Evolutionary conservation across 2,113 vertebrate species (phyloP), one percentile per base, ranked within the genome.

Genomic region (Colinus virginianus): DNA sequence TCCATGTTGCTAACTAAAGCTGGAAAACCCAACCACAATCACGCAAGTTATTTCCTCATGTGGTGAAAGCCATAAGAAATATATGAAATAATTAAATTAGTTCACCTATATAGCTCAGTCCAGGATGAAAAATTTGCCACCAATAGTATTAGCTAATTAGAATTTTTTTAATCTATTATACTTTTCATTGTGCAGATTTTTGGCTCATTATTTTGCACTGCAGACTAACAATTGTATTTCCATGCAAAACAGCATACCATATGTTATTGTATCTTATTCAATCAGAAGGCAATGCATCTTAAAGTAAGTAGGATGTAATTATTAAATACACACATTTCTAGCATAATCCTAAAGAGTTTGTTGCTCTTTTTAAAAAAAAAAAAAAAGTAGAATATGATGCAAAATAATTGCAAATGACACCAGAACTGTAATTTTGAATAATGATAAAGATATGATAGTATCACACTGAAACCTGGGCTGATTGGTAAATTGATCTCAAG

Each of bases 1-100:
- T 87, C 32, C 17, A 11, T 77, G 5, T 45, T 25, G 62, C 55
- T 66, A 30, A 77, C 17, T 76, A 66, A 81, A 82, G 40, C 38
- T 91, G 42, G 38, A 85, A 88, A 94, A 79, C 16, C 68, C 56
- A 67, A 46, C 21, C 55, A 81, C 43, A 69, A 19, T 66, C n/a
- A 82, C 28, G 32, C 23, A 66, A 49, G 78, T 85, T 36, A 66
- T 17, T 87, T 95, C 85, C 51, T 77, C 19, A 34, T 67, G 21
- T 66, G 68, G 63, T 88, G 90, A 94, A 95, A 93, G 28, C 28
- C 7, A 5, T 64, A 90, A 63, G 63, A 94, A 89, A 77, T 28
- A 84, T 21, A 58, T 82, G 40, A 40, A 11, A 66, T 28, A 56
- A 14, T 77, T 90, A 70, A 90, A 85, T 32, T 11, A 87, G 38